Percentiles rank a stretch among this genome's conserved stretches.
Conservation (phyloP, 2,888 invertebrate genomes). For the Pyrochroa serraticornis region DNA sequence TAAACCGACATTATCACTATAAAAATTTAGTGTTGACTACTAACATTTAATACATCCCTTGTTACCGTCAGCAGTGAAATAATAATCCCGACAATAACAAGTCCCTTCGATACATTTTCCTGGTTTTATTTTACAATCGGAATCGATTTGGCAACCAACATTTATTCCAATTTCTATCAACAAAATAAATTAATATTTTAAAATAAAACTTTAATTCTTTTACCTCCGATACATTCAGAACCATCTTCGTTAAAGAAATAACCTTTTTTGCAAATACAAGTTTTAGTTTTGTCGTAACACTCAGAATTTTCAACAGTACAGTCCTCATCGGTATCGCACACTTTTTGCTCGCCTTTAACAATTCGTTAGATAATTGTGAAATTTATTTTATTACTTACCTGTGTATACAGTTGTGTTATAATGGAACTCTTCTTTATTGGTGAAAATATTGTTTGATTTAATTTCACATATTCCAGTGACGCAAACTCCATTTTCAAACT, state of each 20-base stretch:
- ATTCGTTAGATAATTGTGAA: not conserved
- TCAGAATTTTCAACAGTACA: conserved; percentile 30
- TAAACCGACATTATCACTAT: not conserved
- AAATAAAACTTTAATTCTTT: not conserved
- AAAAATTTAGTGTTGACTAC: conserved; percentile 12
- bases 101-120: conserved; percentile 30
- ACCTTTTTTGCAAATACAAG: conserved; percentile 35
- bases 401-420: not conserved
- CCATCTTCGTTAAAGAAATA: conserved; percentile 34
- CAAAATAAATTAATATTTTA: not conserved
- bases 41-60: conserved; percentile 44
- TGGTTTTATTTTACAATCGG: conserved; percentile 40
- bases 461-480: conserved; percentile 35
- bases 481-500: conserved; percentile 27
- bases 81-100: conserved; percentile 43
- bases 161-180: conserved; percentile 39
- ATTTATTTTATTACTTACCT: conserved; percentile 6
- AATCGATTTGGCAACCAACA: conserved; percentile 17
- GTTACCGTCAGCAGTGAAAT: conserved; percentile 39
- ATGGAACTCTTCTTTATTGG: not conserved
- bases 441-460: not conserved
- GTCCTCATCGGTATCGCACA: conserved; percentile 28
- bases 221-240: conserved; percentile 8
- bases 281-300: conserved; percentile 26
- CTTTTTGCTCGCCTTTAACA: conserved; percentile 1